phyloP scores from a whole-genome alignment of 2,113 vertebrate species.

The Hippocampus comes region DNA sequence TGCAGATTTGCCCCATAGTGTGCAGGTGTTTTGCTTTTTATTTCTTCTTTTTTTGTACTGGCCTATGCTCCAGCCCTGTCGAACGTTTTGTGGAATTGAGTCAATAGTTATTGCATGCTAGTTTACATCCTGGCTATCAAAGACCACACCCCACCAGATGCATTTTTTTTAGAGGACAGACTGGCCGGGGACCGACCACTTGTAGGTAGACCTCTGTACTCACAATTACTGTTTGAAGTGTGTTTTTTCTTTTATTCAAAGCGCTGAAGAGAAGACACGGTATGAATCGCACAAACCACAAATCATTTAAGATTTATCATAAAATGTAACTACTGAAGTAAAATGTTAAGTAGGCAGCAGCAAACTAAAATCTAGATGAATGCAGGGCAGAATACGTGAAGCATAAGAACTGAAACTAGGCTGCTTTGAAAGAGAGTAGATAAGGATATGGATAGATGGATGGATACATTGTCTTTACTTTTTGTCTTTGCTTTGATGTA shows the following conservation, averaged over 20 bases:
- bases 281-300: neutral
- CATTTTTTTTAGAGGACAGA: neutral
- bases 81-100: slow-evolving; percentile 7
- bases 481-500: neutral
- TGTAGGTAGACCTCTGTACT: neutral
- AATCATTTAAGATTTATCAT: neutral
- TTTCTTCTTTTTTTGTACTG: neutral
- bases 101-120: neutral
- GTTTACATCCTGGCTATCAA: neutral
- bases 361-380: neutral
- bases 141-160: neutral
- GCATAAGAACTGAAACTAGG: neutral
- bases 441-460: no score
- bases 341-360: neutral
- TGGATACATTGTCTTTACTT: neutral
- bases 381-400: neutral
- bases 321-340: neutral
- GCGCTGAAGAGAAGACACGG: no score
- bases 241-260: neutral
- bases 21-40: neutral
- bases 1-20: neutral
- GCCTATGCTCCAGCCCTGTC: neutral
- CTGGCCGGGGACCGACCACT: no score
- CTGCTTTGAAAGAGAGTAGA: neutral
- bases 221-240: neutral